A percentile compares a stretch with the other conserved stretches of the same genome.
Evolutionary conservation across 2,113 vertebrate species (phyloP).

Genomic region (Glaucomys volans): DNA sequence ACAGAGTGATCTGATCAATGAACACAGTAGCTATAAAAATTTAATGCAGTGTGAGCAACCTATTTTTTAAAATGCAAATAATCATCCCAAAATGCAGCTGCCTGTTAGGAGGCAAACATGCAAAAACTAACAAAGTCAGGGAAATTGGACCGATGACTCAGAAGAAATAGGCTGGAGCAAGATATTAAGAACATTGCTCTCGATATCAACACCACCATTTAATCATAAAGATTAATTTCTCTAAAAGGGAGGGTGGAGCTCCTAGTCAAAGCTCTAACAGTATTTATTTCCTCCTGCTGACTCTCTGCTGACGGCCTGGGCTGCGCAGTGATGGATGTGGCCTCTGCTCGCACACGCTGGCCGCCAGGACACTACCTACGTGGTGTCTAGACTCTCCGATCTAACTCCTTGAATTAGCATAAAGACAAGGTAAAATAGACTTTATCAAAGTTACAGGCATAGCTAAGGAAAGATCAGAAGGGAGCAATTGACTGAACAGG

Average conservation of each 20-base stretch:
- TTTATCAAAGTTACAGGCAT: not conserved
- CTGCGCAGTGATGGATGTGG: not conserved
- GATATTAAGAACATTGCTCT: conserved; percentile 42
- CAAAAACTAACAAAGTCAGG: conserved; percentile 59
- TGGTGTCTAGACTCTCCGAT: not conserved
- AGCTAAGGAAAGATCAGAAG: not conserved
- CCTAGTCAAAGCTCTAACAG: not conserved
- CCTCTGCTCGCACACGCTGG: not conserved
- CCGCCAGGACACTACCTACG: not conserved
- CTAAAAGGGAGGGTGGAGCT: conserved; percentile 29
- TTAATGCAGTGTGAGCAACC: conserved; percentile 74
- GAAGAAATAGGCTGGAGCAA: not conserved
- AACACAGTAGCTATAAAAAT: conserved; percentile 81
- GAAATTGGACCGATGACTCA: conserved; percentile 48
- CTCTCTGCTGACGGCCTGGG: not conserved
- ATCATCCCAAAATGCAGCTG: conserved; percentile 69
- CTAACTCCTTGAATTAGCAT: conserved; percentile 9
- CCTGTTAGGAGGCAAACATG: conserved; percentile 59
- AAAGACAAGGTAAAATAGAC: conserved; percentile 9
- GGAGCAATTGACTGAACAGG: not conserved
- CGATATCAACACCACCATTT: conserved; percentile 28
- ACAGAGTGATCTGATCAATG: conserved; percentile 79
- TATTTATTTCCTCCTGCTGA: not conserved
- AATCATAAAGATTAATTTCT: conserved; percentile 68
- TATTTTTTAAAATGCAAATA: conserved; percentile 79